Percentiles rank a stretch among this genome's conserved stretches.
These are phyloP conservation scores for Bucorvus abyssinicus DNA, from an alignment of 2,797 vertebrate species.

Conservation along the genomic window DNA sequence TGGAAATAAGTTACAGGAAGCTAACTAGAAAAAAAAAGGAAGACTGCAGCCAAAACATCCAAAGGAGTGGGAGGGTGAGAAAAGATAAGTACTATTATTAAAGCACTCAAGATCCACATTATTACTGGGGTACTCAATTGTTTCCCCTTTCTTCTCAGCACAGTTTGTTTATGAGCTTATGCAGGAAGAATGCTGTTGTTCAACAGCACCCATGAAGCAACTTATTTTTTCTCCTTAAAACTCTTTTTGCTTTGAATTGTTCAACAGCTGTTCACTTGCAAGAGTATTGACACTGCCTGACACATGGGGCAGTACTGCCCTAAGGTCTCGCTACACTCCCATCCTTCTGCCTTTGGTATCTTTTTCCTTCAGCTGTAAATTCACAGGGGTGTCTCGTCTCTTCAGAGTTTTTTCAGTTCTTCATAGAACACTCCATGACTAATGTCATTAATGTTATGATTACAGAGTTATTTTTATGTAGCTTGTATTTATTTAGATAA, in stretches of 20 bases:
- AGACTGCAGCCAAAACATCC: conserved; percentile 19
- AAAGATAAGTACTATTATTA: conserved; percentile 44
- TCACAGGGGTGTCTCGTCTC: neutral
- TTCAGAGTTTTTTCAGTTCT: neutral
- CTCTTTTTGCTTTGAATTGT: neutral
- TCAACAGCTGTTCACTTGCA: neutral
- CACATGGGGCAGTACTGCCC: neutral
- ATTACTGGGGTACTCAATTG: neutral
- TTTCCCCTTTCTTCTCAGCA: conserved; percentile 6
- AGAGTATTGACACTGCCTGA: neutral
- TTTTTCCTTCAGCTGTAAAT: neutral
- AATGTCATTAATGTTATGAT: neutral
- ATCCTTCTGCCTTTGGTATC: neutral
- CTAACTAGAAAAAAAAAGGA: neutral
- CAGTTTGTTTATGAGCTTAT: conserved; percentile 9
- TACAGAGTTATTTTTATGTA: neutral
- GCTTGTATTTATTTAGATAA: neutral
- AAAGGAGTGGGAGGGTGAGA: neutral
- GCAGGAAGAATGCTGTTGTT: neutral
- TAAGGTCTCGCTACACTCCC: neutral
- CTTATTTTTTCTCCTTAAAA: neutral
- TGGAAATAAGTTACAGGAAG: conserved; percentile 17
- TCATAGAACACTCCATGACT: neutral
- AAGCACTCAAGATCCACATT: neutral
- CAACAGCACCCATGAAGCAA: conserved; percentile 2